A percentile compares a stretch with the other conserved stretches of the same genome.
Evolutionary conservation across 2,888 invertebrate species (phyloP).

Genomic region (Drosophila stalkeri): DNA sequence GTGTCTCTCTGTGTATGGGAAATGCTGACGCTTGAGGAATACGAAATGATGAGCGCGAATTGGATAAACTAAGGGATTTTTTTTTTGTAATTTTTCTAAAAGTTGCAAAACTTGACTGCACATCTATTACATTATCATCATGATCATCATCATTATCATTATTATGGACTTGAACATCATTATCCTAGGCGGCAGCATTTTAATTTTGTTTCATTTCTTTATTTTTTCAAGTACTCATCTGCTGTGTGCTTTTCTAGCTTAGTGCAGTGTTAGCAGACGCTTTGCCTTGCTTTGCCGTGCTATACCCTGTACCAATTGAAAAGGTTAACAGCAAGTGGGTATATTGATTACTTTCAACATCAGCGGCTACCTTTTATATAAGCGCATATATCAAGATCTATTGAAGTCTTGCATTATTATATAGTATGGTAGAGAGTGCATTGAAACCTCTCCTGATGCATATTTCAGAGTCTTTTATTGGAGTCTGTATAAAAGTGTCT

Average conservation of each 20-base stretch:
- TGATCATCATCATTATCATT: conserved; percentile 10
- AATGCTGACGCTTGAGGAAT: conserved; percentile 33
- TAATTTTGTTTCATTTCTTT: conserved; percentile 69
- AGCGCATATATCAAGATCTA: too few species aligned
- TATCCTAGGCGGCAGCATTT: conserved; percentile 43
- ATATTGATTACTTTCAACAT: too few species aligned
- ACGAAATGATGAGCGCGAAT: conserved; percentile 20
- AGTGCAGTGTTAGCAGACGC: conserved; percentile 20
- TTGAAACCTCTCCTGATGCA: too few species aligned
- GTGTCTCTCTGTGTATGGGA: neutral
- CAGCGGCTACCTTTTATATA: too few species aligned
- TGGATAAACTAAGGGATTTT: conserved; percentile 6
- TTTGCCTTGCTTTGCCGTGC: neutral
- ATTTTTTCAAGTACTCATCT: conserved; percentile 55
- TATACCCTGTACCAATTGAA: conserved; percentile 1
- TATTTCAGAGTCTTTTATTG: too few species aligned
- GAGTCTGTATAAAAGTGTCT: too few species aligned
- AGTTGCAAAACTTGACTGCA: conserved; percentile 34
- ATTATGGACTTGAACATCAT: conserved; percentile 15
- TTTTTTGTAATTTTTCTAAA: conserved; percentile 13
- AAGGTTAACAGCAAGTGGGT: neutral
- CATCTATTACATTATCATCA: conserved; percentile 5
- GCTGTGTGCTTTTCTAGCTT: conserved; percentile 57
- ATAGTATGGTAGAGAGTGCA: too few species aligned
- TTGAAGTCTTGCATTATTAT: too few species aligned